These are phyloP conservation scores for Caenorhabditis macrosperma DNA, from an alignment of 2,888 invertebrate species.

Conservation along the genomic window DNA sequence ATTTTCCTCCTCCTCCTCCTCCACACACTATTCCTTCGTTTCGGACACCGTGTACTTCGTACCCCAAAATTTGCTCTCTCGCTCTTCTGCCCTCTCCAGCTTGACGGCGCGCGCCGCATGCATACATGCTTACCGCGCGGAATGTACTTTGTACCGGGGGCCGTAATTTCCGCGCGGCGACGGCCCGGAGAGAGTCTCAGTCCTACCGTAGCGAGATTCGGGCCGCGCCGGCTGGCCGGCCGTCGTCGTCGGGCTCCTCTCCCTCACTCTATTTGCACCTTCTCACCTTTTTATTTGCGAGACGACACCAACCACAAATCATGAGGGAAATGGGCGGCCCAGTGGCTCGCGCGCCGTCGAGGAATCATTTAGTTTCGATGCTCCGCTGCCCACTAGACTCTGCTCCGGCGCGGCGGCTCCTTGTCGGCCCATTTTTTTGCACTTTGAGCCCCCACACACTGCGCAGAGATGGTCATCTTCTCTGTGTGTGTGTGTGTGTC, in stretches of 20 bases:
- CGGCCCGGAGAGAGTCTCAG: background rate
- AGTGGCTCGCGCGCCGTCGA: conserved; percentile 9
- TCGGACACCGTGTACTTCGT: conserved; percentile 45
- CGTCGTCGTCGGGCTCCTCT: conserved; percentile 7
- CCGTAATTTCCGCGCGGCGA: background rate
- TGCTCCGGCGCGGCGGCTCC: background rate
- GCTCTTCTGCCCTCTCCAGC: conserved; percentile 37
- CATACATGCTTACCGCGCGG: conserved; percentile 52
- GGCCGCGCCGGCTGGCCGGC: background rate
- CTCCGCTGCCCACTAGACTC: conserved; percentile 48
- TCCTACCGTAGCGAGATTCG: conserved; percentile 25
- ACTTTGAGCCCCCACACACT: conserved; percentile 31
- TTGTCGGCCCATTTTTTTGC: conserved; percentile 28
- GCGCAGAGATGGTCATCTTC: conserved; percentile 7
- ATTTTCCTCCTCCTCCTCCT: background rate
- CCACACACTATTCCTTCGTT: background rate
- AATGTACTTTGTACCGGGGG: conserved; percentile 50
- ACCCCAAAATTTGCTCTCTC: conserved; percentile 45
- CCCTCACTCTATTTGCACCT: conserved; percentile 27
- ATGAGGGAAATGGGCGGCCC: conserved; percentile 23
- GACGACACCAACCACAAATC: conserved; percentile 48
- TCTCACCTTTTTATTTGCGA: conserved; percentile 49
- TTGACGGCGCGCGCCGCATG: conserved; percentile 28
- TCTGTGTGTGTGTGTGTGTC: conserved; percentile 5
- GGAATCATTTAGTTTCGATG: conserved; percentile 46